Conservation (phyloP, 2,113 vertebrate species). For the Callaeas wilsoni region DNA sequence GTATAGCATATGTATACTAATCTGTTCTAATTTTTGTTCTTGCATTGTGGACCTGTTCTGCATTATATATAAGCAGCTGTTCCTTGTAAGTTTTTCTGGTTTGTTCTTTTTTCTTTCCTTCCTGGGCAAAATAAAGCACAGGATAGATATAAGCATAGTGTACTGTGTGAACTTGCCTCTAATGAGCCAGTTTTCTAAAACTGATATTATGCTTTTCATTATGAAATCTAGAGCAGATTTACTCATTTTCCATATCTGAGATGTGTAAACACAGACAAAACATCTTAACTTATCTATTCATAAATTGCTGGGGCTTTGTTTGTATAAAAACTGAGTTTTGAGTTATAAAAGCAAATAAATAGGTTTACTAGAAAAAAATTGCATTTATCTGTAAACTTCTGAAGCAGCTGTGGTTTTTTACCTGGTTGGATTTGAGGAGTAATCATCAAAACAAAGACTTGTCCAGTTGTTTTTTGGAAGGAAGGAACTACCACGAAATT, state of each 20-base stretch:
- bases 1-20: slow-evolving; percentile 48
- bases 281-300: background rate
- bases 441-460: background rate
- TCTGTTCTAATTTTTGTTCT: slow-evolving; percentile 63
- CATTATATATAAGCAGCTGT: slow-evolving; percentile 57
- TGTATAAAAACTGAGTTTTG: background rate
- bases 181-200: slow-evolving; percentile 28
- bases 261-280: background rate
- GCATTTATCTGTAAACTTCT: background rate
- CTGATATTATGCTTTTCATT: background rate
- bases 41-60: slow-evolving; percentile 67
- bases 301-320: background rate
- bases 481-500: background rate
- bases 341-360: background rate
- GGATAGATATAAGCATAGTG: background rate
- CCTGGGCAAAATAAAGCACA: background rate
- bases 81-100: slow-evolving; percentile 65
- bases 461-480: background rate
- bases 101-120: background rate
- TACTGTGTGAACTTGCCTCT: background rate
- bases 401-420: background rate
- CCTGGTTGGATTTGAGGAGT: background rate
- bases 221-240: background rate
- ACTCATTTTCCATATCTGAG: background rate
- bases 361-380: background rate